Percentiles rank a stretch among this genome's conserved stretches.
These are phyloP conservation scores for Dioctria linearis DNA, from an alignment of 2,888 invertebrate genomes.

Conservation along the genomic window DNA sequence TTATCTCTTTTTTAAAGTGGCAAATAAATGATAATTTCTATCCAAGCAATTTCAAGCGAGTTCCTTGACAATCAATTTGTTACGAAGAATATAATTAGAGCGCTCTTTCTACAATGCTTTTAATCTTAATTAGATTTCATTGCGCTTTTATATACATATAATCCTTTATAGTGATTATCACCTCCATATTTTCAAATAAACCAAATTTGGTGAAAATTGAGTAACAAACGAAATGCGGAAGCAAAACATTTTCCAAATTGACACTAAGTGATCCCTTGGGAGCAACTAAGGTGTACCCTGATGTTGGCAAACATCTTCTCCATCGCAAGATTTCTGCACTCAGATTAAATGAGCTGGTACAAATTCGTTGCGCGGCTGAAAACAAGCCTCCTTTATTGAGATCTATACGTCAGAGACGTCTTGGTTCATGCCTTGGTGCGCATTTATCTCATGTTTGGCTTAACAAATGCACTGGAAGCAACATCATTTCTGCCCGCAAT, in stretches of 20 bases:
- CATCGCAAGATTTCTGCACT: not conserved
- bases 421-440: constrained; percentile 39
- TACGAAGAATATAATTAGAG: not conserved
- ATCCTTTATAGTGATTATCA: no score
- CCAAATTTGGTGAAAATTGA: constrained; percentile 37
- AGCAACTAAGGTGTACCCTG: constrained; percentile 28
- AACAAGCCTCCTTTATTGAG: constrained; percentile 44
- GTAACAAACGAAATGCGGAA: constrained; percentile 34
- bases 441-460: constrained; percentile 21
- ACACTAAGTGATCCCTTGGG: constrained; percentile 45
- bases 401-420: constrained; percentile 28
- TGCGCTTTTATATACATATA: not conserved
- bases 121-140: not conserved
- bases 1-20: not conserved
- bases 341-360: constrained; percentile 16
- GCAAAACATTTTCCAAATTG: constrained; percentile 28
- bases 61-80: constrained; percentile 27
- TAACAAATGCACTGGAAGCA: constrained; percentile 29
- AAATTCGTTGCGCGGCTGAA: not conserved
- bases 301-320: constrained; percentile 8
- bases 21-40: not conserved
- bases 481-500: constrained; percentile 41
- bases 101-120: not conserved
- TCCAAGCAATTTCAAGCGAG: not conserved
- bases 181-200: not conserved